These are phyloP conservation scores for Scylla paramamosain DNA, from an alignment of 1,140 invertebrate genomes.

Conservation along the genomic window DNA sequence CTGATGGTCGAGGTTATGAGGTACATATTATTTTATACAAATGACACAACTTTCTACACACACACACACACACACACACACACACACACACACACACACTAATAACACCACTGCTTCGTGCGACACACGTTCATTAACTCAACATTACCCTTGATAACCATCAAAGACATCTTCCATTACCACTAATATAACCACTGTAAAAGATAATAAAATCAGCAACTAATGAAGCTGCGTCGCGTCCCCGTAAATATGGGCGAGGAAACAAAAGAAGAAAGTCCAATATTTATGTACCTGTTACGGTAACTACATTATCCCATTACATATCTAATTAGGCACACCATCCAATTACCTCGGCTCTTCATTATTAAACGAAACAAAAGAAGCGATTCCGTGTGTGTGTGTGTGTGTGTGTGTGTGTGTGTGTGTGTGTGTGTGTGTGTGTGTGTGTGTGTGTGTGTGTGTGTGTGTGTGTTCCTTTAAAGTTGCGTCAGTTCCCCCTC, in stretches of 20 bases:
- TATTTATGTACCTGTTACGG: neutral
- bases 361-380: constrained; percentile 24
- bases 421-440: too few species aligned
- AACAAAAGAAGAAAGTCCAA: constrained; percentile 22
- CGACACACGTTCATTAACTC: neutral
- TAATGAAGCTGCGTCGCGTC: neutral
- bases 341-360: neutral
- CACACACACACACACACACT: neutral
- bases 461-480: too few species aligned
- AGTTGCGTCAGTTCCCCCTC: too few species aligned
- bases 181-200: neutral
- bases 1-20: too few species aligned
- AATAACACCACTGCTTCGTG: neutral
- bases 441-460: too few species aligned
- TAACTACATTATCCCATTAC: neutral
- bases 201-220: constrained; percentile 36
- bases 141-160: neutral
- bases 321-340: neutral
- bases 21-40: too few species aligned
- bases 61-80: neutral
- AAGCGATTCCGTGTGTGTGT: neutral
- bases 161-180: constrained; percentile 43
- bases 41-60: too few species aligned
- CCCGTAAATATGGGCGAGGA: neutral
- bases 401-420: too few species aligned